These are phyloP conservation scores for Suillia variegata DNA, from an alignment of 2,888 invertebrate genomes.

Conservation along the genomic window DNA sequence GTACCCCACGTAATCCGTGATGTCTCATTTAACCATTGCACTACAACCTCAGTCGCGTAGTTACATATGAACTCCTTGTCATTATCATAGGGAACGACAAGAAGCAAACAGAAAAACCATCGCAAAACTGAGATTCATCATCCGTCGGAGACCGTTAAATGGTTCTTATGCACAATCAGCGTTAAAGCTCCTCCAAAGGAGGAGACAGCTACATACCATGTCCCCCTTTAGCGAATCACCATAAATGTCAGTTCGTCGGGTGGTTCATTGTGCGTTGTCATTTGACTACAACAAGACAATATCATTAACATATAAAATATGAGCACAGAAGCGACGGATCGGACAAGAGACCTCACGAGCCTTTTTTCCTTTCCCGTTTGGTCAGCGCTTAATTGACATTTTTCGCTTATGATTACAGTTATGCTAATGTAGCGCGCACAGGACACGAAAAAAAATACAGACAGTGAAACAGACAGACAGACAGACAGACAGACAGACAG, in stretches of 20 bases:
- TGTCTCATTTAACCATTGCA: slow-evolving; percentile 2
- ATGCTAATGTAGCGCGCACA: slow-evolving; percentile 42
- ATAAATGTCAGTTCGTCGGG: slow-evolving; percentile 7
- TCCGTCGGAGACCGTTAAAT: no score
- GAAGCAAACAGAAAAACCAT: no score
- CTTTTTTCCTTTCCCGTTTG: not conserved
- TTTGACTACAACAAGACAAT: slow-evolving; percentile 13
- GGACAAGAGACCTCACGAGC: not conserved
- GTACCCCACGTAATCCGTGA: not conserved
- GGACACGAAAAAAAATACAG: slow-evolving; percentile 1
- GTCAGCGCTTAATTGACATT: slow-evolving; percentile 50
- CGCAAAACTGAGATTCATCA: no score
- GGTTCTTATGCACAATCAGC: not conserved
- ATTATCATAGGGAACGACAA: no score
- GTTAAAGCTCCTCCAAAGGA: not conserved
- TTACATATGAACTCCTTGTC: no score
- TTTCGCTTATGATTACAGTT: slow-evolving; percentile 57
- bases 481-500: not conserved
- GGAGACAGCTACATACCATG: no score
- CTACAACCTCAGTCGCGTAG: no score
- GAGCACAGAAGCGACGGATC: not conserved
- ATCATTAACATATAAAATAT: slow-evolving; percentile 13
- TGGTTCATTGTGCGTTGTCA: slow-evolving; percentile 13
- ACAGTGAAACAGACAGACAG: no score
- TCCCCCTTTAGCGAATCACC: not conserved